A percentile compares a stretch with the other conserved stretches of the same genome.
These are phyloP conservation scores for Caenorhabditis sp. DNA, from an alignment of 2,888 invertebrate genomes.

Conservation along the genomic window DNA sequence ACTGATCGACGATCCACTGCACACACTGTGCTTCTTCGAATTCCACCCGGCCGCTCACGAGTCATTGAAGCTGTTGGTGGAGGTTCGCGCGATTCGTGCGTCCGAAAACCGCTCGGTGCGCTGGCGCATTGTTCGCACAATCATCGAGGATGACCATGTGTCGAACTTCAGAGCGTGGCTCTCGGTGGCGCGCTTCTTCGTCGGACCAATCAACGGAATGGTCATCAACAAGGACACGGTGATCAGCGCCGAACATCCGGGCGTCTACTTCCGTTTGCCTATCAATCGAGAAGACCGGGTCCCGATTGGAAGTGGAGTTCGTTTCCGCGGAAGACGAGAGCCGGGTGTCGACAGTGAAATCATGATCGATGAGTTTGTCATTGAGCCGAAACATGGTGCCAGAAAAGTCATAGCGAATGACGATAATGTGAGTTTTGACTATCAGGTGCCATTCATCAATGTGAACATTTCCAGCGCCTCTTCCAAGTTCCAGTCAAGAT, in stretches of 20 bases:
- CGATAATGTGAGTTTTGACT: conserved; percentile 11
- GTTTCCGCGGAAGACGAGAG: conserved; percentile 22
- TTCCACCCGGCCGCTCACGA: conserved; percentile 33
- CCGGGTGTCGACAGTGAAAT: conserved; percentile 1
- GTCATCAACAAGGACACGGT: conserved; percentile 50
- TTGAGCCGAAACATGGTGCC: background rate
- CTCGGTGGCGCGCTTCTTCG: background rate
- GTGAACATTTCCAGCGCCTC: conserved; percentile 19
- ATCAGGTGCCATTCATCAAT: too few species aligned
- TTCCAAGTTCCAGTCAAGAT: conserved; percentile 33
- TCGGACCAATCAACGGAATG: conserved; percentile 44
- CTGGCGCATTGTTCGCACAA: conserved; percentile 45
- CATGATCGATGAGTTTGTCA: conserved; percentile 8
- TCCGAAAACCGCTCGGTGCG: conserved; percentile 46
- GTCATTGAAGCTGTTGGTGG: conserved; percentile 10
- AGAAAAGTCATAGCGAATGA: background rate
- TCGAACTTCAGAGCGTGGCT: conserved; percentile 11
- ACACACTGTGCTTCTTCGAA: conserved; percentile 22
- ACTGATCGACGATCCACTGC: conserved; percentile 61
- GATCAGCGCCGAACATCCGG: conserved; percentile 31
- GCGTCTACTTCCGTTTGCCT: conserved; percentile 50
- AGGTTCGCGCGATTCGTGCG: conserved; percentile 48
- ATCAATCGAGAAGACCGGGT: background rate
- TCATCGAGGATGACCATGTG: background rate
- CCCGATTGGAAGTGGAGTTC: conserved; percentile 22